Evolutionary conservation across 2,797 vertebrate species (phyloP).

Genomic region (Heliangelus exortis): DNA sequence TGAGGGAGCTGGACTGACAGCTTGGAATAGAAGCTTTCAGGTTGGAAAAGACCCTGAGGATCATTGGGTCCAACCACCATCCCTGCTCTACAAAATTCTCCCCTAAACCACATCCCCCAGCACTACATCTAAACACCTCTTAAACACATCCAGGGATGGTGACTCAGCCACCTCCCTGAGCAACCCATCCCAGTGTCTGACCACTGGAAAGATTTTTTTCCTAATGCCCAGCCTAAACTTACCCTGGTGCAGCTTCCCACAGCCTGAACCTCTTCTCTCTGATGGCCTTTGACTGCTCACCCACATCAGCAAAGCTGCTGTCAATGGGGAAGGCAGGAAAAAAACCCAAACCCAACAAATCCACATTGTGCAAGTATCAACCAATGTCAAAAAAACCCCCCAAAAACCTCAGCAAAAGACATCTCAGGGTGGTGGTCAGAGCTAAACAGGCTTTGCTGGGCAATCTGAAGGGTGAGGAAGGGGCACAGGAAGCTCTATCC

Average conservation of each 20-base stretch:
- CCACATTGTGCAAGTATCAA: background rate
- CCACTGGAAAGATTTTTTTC: no score
- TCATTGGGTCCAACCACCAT: no score
- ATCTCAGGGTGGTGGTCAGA: background rate
- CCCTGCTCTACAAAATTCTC: no score
- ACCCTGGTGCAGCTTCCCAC: no score
- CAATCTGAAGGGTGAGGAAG: accelerated
- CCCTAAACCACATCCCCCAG: no score
- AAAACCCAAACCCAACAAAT: background rate
- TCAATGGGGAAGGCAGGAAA: accelerated
- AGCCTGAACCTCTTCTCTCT: background rate
- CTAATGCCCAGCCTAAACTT: no score
- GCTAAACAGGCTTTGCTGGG: accelerated
- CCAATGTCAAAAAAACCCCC: background rate
- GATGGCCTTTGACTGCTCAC: background rate
- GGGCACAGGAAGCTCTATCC: accelerated
- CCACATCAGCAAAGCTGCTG: background rate
- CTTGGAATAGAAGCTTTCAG: background rate
- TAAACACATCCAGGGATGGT: no score
- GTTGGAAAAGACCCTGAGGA: no score
- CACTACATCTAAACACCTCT: no score
- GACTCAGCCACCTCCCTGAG: no score
- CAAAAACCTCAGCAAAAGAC: background rate
- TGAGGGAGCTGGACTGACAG: background rate
- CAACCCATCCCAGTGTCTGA: no score